Base-by-base conservation (phyloP, 2,888 invertebrate genomes). In the Amblyjoppa proteus region DNA sequence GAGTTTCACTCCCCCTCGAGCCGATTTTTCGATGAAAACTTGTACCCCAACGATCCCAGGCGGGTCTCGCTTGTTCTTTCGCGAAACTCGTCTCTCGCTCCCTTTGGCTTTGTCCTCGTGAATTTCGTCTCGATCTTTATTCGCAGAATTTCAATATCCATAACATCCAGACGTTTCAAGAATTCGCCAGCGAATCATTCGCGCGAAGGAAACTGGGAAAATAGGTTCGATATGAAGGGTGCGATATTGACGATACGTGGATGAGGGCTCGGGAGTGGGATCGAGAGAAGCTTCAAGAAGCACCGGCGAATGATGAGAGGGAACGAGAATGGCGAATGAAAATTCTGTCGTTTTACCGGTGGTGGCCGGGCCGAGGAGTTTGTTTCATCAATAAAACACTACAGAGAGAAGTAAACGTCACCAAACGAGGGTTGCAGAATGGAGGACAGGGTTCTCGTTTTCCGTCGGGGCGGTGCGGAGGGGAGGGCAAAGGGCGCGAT, bases 391-490 rank as follows among this genome's bases (percentile, higher is more conserved):
- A 71, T 31, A 28, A 49, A 66, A n/a, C 11, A 74, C 28, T 31
- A 64, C n/a, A n/a, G 20, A 49, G 31, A 20, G 25, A n/a, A 77
- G 51, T 25, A 66, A 73, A 79, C 34, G 79, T 38, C 66, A 56
- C 66, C 25, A 64, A 61, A 77, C 75, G 79, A 66, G 69, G 58
- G 41, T 81, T 71, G 76, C 56, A 38, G 71, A 61, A 70, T 31
- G 69, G 79, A 82, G 78, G 82, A 84, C 82, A 81, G 76, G 71
- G 76, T 41, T 71, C 76, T 76, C 64, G 51, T 77, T 71, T 77
- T 64, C 28, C 66, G 53, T 2, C 61, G 76, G 51, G 76, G 49
- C 70, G 61, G 34, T 25, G 66, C 5, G 13, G 9, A 28, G 49
- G 61, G 20, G 34, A 45, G 76, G 31, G 51, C 76, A 66, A 76